Conservation (phyloP, 2,888 invertebrate species). For the Maniola hyperantus region DNA sequence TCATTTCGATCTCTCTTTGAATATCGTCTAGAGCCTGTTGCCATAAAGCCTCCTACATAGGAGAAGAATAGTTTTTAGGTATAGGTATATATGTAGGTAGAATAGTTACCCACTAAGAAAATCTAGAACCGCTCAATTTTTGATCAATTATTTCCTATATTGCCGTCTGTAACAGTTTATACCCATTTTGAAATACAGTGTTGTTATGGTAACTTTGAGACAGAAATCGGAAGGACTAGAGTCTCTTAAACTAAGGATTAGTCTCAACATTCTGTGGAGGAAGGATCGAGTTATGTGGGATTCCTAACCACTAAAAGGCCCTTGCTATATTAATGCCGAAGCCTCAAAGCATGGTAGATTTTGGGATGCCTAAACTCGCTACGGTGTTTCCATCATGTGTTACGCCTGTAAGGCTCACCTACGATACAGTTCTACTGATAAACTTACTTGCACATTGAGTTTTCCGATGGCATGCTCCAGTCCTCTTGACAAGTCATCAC, state of each 20-base stretch:
- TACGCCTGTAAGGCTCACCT: neutral
- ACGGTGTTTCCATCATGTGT: neutral
- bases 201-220: too few relatives aligned
- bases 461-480: constrained; percentile 85
- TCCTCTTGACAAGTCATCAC: constrained; percentile 85
- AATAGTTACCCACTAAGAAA: too few relatives aligned
- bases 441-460: constrained; percentile 80
- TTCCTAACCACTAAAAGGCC: neutral
- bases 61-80: neutral
- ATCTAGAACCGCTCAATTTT: too few relatives aligned
- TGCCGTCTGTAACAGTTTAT: too few relatives aligned
- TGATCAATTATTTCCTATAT: too few relatives aligned
- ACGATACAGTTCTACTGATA: neutral
- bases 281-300: neutral
- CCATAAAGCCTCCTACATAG: constrained; percentile 82
- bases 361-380: neutral
- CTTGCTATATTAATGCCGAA: too few relatives aligned
- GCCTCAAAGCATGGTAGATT: neutral
- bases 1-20: constrained; percentile 85
- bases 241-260: too few relatives aligned
- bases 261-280: too few relatives aligned
- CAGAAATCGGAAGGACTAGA: too few relatives aligned
- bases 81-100: too few relatives aligned
- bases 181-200: too few relatives aligned
- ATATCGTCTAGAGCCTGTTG: constrained; percentile 86